Percentiles rank a stretch among this genome's conserved stretches.
Conservation (phyloP, 1,140 invertebrate species). For the Brachionus paranguensis region DNA sequence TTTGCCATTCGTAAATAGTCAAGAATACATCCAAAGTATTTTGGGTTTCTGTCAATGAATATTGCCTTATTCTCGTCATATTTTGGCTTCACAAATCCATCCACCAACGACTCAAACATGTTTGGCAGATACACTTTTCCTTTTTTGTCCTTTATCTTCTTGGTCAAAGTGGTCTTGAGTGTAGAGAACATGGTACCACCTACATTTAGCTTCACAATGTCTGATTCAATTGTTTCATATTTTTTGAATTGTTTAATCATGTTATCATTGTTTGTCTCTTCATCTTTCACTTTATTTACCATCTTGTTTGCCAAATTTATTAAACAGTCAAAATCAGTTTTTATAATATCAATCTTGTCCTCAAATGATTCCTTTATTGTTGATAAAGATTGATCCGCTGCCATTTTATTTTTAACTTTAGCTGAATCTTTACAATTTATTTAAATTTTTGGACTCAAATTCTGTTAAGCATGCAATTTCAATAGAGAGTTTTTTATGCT, state of each 20-base stretch:
- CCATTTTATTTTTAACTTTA: neutral
- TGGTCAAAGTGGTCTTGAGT: neutral
- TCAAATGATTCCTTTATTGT: too few species aligned
- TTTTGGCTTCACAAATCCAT: neutral
- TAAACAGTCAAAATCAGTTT: neutral
- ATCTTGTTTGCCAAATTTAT: neutral
- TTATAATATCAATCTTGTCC: neutral
- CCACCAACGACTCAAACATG: neutral
- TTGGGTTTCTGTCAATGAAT: constrained; percentile 7
- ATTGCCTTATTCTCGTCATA: neutral
- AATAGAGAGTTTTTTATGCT: neutral
- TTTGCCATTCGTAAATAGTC: constrained; percentile 6
- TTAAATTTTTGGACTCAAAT: neutral
- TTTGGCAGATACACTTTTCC: neutral
- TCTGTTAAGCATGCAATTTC: neutral
- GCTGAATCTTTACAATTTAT: neutral
- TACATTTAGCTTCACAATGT: neutral
- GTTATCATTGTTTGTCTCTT: neutral
- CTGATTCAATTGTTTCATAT: neutral
- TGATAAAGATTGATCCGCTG: too few species aligned
- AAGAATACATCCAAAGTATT: neutral
- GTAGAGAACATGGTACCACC: neutral
- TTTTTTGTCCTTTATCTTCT: neutral
- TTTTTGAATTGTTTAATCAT: neutral
- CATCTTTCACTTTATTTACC: neutral